phyloP scores from a whole-genome alignment of 2,888 invertebrate species.

The Thera britannica region DNA sequence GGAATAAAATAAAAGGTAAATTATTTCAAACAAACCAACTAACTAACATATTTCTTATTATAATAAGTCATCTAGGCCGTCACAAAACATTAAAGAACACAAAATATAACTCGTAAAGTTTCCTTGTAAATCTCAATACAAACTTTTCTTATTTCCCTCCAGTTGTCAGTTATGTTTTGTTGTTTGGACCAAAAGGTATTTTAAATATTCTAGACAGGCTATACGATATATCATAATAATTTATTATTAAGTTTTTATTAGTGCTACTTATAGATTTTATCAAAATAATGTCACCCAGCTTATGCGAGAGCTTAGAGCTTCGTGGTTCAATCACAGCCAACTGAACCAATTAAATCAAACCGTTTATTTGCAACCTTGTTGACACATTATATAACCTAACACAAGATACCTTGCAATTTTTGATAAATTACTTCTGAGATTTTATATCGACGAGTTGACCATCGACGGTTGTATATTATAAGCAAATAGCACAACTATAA shows the following conservation, averaged over 20 bases:
- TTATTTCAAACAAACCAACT: neutral
- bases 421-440: too few relatives aligned
- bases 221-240: too few relatives aligned
- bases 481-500: conserved; percentile 8
- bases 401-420: too few relatives aligned
- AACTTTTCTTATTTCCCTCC: conserved; percentile 34
- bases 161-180: conserved; percentile 19
- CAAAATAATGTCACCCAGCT: too few relatives aligned
- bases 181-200: conserved; percentile 20
- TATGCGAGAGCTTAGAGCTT: too few relatives aligned
- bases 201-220: conserved; percentile 7
- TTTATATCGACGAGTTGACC: too few relatives aligned
- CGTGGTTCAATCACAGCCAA: too few relatives aligned
- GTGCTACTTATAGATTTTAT: too few relatives aligned
- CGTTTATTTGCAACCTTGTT: too few relatives aligned
- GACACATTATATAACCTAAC: too few relatives aligned
- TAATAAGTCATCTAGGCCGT: conserved; percentile 10
- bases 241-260: too few relatives aligned
- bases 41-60: neutral
- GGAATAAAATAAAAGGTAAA: neutral
- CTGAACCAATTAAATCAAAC: too few relatives aligned
- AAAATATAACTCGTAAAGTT: conserved; percentile 38
- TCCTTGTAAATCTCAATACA: conserved; percentile 39
- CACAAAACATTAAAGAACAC: conserved; percentile 31
- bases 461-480: neutral